Conservation (phyloP, 2,113 vertebrate genomes). For the Echinops telfairi region DNA sequence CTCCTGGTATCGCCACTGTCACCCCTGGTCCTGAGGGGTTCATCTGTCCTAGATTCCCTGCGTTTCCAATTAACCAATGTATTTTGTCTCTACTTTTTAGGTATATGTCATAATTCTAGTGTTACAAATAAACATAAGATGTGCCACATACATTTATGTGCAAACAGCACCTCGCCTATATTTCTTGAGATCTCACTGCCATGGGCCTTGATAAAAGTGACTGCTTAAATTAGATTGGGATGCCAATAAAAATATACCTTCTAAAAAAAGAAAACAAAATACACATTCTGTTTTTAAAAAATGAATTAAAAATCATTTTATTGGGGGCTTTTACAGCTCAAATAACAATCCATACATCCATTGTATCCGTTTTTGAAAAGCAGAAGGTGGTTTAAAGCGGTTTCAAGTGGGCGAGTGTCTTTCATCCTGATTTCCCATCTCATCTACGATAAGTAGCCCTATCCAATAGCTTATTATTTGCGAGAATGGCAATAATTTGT, state of each 20-base stretch:
- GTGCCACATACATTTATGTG: neutral
- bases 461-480: neutral
- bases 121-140: neutral
- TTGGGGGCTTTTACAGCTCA: neutral
- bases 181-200: neutral
- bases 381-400: neutral
- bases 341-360: too few relatives aligned
- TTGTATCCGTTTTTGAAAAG: neutral
- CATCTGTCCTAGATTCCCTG: too few relatives aligned
- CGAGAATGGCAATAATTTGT: neutral
- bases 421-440: neutral
- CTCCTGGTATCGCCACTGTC: too few relatives aligned
- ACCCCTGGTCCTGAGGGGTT: too few relatives aligned
- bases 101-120: neutral
- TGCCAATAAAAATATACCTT: too few relatives aligned
- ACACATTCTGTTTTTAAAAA: too few relatives aligned
- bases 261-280: too few relatives aligned
- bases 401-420: neutral
- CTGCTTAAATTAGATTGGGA: neutral
- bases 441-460: slow-evolving; percentile 5
- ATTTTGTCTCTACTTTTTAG: neutral
- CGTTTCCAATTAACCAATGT: neutral
- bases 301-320: neutral
- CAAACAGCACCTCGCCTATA: neutral
- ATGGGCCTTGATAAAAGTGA: slow-evolving; percentile 35